phyloP scores from a whole-genome alignment of 2,888 invertebrate species.

The Acronicta leporina region DNA sequence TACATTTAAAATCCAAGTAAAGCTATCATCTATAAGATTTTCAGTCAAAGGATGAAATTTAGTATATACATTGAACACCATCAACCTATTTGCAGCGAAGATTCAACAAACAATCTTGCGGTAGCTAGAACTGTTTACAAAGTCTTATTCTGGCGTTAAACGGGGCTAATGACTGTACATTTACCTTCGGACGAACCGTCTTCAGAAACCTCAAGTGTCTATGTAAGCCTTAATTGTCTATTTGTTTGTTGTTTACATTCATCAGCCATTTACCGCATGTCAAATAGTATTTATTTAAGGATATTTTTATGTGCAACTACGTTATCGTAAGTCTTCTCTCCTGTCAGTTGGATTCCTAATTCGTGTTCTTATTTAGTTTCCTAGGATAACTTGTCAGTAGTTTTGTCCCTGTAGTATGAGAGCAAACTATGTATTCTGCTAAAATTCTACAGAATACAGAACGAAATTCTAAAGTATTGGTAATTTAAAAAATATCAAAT shows the following conservation, averaged over 20 bases:
- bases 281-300: conserved; percentile 38
- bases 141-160: conserved; percentile 50
- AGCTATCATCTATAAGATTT: too few species aligned
- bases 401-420: too few species aligned
- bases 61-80: conserved; percentile 25
- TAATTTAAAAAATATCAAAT: too few species aligned
- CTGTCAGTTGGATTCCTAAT: neutral
- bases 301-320: conserved; percentile 32
- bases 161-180: conserved; percentile 52
- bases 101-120: conserved; percentile 36
- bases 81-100: conserved; percentile 45
- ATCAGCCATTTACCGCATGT: conserved; percentile 32
- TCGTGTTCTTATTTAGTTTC: too few species aligned
- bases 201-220: conserved; percentile 47
- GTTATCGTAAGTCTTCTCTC: conserved; percentile 6
- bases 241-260: conserved; percentile 48
- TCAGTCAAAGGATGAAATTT: too few species aligned
- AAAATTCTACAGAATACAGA: too few species aligned
- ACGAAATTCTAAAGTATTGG: too few species aligned
- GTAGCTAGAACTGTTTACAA: conserved; percentile 52
- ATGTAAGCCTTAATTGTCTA: conserved; percentile 40
- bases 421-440: too few species aligned
- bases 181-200: conserved; percentile 44
- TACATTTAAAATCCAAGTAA: too few species aligned
- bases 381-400: too few species aligned